These are phyloP conservation scores for Epizoanthus scotinus DNA, from an alignment of 92 coral and sea anemone species.

Conservation along the genomic window DNA sequence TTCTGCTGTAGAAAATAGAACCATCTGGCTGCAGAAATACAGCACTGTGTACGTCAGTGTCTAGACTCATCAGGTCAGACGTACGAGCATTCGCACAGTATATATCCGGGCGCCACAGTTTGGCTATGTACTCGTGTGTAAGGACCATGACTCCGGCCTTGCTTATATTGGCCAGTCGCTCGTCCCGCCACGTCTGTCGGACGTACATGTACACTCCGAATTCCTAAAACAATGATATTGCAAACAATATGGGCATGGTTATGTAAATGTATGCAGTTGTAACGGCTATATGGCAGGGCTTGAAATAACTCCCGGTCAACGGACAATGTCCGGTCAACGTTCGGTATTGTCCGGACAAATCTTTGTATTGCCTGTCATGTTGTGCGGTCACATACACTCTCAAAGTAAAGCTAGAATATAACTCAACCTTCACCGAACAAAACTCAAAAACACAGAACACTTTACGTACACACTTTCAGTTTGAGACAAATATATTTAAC, in stretches of 20 bases:
- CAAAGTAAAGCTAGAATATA: no score
- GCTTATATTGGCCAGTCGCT: slow-evolving; percentile 69
- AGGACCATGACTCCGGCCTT: slow-evolving; percentile 50
- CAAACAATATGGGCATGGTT: neutral
- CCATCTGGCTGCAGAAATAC: slow-evolving; percentile 62
- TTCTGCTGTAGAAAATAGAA: slow-evolving; percentile 69
- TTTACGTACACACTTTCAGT: no score
- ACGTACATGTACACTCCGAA: slow-evolving; percentile 76
- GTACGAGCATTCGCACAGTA: slow-evolving; percentile 72
- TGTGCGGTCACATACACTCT: no score
- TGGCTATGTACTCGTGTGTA: slow-evolving; percentile 50
- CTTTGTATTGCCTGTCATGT: no score
- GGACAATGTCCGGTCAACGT: no score
- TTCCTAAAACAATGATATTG: slow-evolving; percentile 47
- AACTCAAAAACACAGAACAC: no score
- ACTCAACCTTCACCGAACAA: no score
- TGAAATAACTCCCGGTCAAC: no score
- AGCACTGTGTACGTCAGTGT: slow-evolving; percentile 67
- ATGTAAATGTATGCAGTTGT: neutral
- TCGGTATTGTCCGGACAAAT: no score
- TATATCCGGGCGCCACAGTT: slow-evolving; percentile 84
- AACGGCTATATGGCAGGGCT: no score
- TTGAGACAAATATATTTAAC: no score
- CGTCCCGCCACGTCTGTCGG: slow-evolving; percentile 82
- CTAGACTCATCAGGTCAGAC: slow-evolving; percentile 73